Percentiles rank a stretch among this genome's conserved stretches.
phyloP scores from a whole-genome alignment of 2,797 vertebrate species.

The Lepus townsendii region DNA sequence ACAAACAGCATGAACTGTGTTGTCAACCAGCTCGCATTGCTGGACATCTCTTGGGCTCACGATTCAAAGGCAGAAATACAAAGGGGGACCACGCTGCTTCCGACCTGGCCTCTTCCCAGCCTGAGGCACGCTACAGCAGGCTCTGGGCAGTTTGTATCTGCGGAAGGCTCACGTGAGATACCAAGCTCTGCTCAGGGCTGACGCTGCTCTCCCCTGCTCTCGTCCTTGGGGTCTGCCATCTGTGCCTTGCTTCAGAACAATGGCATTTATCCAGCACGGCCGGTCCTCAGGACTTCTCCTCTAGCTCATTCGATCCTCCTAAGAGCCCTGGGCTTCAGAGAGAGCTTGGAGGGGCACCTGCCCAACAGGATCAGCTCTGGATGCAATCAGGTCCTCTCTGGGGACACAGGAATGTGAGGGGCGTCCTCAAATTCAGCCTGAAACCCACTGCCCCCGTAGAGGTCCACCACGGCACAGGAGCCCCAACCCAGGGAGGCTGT shows the following conservation, averaged over 20 bases:
- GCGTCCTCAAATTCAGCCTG: background rate
- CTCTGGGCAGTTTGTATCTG: background rate
- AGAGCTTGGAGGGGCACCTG: background rate
- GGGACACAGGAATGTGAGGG: background rate
- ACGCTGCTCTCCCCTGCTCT: background rate
- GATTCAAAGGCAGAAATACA: background rate
- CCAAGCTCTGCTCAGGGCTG: background rate
- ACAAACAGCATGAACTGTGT: conserved; percentile 33
- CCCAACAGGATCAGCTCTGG: background rate
- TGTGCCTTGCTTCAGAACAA: background rate
- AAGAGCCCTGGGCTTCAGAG: background rate
- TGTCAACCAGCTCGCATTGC: background rate
- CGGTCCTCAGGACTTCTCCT: background rate
- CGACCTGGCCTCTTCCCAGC: background rate
- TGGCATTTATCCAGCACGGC: background rate
- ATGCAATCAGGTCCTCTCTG: background rate
- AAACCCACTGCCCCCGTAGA: background rate
- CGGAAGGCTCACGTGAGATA: background rate
- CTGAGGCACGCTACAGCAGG: rapidly evolving
- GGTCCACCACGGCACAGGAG: background rate
- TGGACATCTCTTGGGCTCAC: background rate
- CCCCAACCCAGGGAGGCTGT: background rate
- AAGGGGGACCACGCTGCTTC: background rate
- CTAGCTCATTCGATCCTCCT: background rate
- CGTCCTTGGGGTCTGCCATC: background rate